Conservation (phyloP, 2,888 invertebrate species). For the Dioctria linearis region DNA sequence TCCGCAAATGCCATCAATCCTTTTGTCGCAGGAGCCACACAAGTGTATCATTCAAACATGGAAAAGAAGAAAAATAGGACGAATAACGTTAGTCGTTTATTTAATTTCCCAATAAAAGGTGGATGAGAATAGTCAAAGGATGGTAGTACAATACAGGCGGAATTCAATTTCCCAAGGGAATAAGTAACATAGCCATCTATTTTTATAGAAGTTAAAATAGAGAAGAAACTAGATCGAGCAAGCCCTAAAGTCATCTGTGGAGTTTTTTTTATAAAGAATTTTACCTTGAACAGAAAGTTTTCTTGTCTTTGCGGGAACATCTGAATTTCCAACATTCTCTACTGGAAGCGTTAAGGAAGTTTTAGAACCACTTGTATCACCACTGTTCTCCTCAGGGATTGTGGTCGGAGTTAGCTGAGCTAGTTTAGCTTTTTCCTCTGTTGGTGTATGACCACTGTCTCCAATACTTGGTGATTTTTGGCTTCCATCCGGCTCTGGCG, state of each 20-base stretch:
- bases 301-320: conserved; percentile 66
- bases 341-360: conserved; percentile 65
- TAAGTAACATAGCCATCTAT: neutral
- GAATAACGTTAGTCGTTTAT: conserved; percentile 28
- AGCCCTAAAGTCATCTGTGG: conserved; percentile 3
- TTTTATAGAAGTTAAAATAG: neutral
- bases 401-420: conserved; percentile 62
- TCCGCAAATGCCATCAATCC: conserved; percentile 71
- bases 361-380: conserved; percentile 60
- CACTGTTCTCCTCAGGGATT: conserved; percentile 60
- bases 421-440: conserved; percentile 56
- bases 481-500: conserved; percentile 55
- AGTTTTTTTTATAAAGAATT: neutral
- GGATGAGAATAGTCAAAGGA: neutral
- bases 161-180: conserved; percentile 28
- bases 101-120: conserved; percentile 8
- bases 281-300: conserved; percentile 71
- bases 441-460: conserved; percentile 54
- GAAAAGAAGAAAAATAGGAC: conserved; percentile 11
- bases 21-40: neutral
- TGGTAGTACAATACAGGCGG: neutral
- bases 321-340: conserved; percentile 60
- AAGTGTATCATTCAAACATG: neutral
- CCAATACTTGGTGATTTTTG: conserved; percentile 57
- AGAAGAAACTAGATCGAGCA: neutral